phyloP scores from a whole-genome alignment of 2,888 invertebrate species.

The Leucophenga montana region DNA sequence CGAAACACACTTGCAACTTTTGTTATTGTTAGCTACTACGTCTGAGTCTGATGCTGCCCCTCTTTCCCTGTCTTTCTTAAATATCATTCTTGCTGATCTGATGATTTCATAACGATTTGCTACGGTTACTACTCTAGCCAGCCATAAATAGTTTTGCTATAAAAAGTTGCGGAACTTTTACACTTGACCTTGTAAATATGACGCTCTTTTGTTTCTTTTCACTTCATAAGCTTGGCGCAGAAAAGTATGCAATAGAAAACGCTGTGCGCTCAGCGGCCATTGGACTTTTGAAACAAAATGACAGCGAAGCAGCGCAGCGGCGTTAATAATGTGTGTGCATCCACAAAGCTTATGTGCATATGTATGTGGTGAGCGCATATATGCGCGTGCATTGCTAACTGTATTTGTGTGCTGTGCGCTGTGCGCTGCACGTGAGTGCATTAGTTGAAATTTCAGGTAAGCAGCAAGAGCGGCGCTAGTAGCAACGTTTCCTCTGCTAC shows the following conservation, averaged over 20 bases:
- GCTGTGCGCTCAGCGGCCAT: conserved; percentile 31
- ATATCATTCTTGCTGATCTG: no score
- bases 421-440: conserved; percentile 47
- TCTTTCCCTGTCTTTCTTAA: no score
- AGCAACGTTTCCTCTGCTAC: conserved; percentile 15
- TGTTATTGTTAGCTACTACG: no score
- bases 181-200: no score
- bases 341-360: background rate
- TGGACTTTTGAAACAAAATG: conserved; percentile 34
- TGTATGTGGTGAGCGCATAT: conserved; percentile 19
- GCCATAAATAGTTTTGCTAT: no score
- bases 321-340: conserved; percentile 34
- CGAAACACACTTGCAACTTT: no score
- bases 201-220: background rate
- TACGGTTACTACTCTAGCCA: no score
- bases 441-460: conserved; percentile 43
- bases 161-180: no score
- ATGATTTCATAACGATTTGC: no score
- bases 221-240: conserved; percentile 32
- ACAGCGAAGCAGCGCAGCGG: conserved; percentile 26
- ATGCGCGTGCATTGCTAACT: conserved; percentile 7
- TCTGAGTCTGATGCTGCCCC: no score
- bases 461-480: no score
- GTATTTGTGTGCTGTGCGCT: conserved; percentile 18
- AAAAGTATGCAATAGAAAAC: conserved; percentile 49